Evolutionary conservation across 1,140 invertebrate species (phyloP), one percentile per base, ranked within the genome.

Genomic region (Apis florea): DNA sequence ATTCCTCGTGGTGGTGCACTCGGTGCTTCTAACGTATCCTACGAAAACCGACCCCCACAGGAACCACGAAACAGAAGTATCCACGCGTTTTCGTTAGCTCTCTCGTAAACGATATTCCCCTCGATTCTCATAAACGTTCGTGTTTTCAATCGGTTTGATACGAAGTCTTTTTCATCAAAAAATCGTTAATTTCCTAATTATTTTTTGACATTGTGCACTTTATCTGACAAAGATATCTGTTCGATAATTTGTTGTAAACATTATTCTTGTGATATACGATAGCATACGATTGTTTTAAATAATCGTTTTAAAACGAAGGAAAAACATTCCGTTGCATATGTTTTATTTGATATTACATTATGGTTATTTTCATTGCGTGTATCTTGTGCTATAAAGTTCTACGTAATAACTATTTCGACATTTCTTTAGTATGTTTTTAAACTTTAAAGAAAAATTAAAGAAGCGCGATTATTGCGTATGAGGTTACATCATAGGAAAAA

Each of bases 31-130:
- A 63, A n/a, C 76, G 76, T 83, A 79, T 79, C 76, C 82, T 67
- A 80, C 76, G 77, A 83, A 73, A 83, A 70, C 77, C 82, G 79
- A 83, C 82, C 77, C 82, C 82, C 82, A 66, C 68, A 79, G 77
- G 69, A 79, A 53, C 77, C 69, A 63, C 80, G 66, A 64, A 70
- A 49, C 66, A 70, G 61, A 66, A 83, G 76, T 77, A 83, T 83
- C 75, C 81, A 47, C 40, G 64, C 78, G 61, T 83, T 79, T 75
- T 79, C 81, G 81, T 83, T 83, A 83, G 75, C 58, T 72, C 75
- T 83, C 66, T 31, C 21, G n/a, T 58, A 47, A n/a, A 56, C 75
- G 75, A 71, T 79, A 69, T 79, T 66, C 80, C 74, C 74, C 74
- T 63, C 74, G 80, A 70, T 82, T 77, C 74, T 64, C 80, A 74